These are phyloP conservation scores for Matsumurasca onukii DNA, from an alignment of 1,140 invertebrate genomes.

Conservation along the genomic window DNA sequence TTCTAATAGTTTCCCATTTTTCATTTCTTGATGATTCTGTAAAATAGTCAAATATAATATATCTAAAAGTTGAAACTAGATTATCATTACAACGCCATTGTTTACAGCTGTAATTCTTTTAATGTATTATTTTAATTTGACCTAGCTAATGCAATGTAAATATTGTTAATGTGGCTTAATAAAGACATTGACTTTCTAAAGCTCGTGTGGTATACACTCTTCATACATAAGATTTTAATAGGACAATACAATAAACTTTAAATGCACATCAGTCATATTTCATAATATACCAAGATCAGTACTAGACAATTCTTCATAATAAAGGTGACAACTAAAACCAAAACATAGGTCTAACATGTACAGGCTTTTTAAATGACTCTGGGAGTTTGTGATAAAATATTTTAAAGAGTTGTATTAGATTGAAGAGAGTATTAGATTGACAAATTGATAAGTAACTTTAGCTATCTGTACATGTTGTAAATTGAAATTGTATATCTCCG, in stretches of 20 bases:
- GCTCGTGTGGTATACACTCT: not conserved
- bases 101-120: not conserved
- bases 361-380: too few relatives aligned
- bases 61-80: not conserved
- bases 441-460: too few relatives aligned
- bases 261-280: not conserved
- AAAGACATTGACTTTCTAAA: not conserved
- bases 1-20: not conserved
- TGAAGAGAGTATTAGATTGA: too few relatives aligned
- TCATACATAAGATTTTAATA: not conserved
- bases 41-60: not conserved
- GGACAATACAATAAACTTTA: not conserved
- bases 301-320: not conserved
- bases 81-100: not conserved
- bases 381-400: too few relatives aligned
- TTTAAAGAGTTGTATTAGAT: too few relatives aligned
- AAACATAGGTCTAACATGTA: too few relatives aligned
- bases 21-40: not conserved
- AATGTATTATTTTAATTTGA: not conserved
- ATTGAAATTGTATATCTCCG: too few relatives aligned
- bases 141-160: too few relatives aligned
- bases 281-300: not conserved
- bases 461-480: too few relatives aligned
- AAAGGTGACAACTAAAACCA: not conserved
- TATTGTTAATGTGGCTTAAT: not conserved